Conservation (phyloP, 2,888 invertebrate genomes). For the Cartodere bifasciata region DNA sequence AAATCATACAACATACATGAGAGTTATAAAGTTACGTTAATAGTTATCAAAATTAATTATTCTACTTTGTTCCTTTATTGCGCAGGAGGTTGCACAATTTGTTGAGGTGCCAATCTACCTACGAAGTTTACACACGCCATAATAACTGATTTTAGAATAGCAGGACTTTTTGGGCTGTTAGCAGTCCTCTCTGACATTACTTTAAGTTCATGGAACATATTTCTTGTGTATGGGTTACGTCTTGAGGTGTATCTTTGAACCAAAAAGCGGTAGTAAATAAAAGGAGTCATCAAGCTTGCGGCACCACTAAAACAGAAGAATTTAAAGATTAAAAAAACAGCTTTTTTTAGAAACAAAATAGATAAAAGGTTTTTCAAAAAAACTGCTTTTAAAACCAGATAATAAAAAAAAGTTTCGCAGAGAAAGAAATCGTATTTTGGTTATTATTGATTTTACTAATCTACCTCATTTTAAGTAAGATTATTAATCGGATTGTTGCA, state of each 20-base stretch:
- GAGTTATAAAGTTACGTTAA: too few species aligned
- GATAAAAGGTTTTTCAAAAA: too few species aligned
- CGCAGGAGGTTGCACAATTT: slow-evolving; percentile 28
- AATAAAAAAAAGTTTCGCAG: not conserved
- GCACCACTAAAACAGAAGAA: slow-evolving; percentile 57
- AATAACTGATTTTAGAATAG: slow-evolving; percentile 46
- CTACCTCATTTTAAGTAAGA: too few species aligned
- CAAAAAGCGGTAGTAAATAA: slow-evolving; percentile 95
- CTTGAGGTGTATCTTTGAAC: slow-evolving; percentile 84
- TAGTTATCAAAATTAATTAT: too few species aligned
- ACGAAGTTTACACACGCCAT: slow-evolving; percentile 53
- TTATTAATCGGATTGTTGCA: too few species aligned
- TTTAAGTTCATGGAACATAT: slow-evolving; percentile 81
- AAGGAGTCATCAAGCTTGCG: slow-evolving; percentile 81
- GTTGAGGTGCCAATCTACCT: slow-evolving; percentile 64
- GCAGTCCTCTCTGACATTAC: slow-evolving; percentile 56
- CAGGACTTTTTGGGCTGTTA: slow-evolving; percentile 55
- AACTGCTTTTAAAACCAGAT: too few species aligned
- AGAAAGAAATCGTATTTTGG: too few species aligned
- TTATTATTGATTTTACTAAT: too few species aligned
- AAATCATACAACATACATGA: too few species aligned
- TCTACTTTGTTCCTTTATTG: too few species aligned
- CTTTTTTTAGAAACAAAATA: too few species aligned
- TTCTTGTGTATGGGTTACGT: slow-evolving; percentile 92
- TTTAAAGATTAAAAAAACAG: slow-evolving; percentile 1